Evolutionary conservation across 2,113 vertebrate genomes (phyloP).

Genomic region (Tonatia bakeri): DNA sequence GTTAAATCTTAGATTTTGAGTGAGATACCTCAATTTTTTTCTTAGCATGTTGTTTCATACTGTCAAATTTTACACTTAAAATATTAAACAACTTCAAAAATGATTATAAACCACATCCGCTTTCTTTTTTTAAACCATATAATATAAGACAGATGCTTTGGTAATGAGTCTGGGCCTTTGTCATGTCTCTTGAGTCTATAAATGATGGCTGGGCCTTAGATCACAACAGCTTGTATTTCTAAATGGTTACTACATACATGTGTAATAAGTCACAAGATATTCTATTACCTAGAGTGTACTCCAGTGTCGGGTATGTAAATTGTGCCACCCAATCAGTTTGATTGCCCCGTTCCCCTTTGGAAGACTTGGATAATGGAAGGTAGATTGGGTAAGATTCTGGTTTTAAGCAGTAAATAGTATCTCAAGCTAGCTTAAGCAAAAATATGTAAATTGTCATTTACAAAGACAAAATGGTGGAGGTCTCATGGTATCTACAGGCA

Average conservation of each 20-base stretch:
- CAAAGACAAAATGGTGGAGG: background rate
- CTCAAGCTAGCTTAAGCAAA: background rate
- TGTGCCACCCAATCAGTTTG: background rate
- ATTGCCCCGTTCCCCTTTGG: background rate
- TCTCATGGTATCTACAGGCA: background rate
- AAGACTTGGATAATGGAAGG: background rate
- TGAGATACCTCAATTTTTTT: background rate
- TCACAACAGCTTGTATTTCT: background rate
- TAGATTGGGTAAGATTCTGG: background rate
- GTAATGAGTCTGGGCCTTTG: background rate
- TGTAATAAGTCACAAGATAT: background rate
- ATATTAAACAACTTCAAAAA: constrained; percentile 41
- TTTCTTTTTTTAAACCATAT: background rate
- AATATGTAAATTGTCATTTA: background rate
- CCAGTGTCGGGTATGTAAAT: background rate
- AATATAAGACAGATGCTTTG: background rate
- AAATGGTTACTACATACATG: background rate
- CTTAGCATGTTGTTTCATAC: background rate
- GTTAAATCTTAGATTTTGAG: constrained; percentile 70
- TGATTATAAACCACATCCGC: constrained; percentile 66
- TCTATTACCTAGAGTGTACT: background rate
- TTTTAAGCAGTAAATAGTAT: background rate
- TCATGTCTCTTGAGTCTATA: background rate
- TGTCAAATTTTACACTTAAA: constrained; percentile 47
- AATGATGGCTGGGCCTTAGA: background rate